Percentiles rank a stretch among this genome's conserved stretches.
phyloP scores from a whole-genome alignment of 2,797 vertebrate species.

The Ctenosaura bakeri region DNA sequence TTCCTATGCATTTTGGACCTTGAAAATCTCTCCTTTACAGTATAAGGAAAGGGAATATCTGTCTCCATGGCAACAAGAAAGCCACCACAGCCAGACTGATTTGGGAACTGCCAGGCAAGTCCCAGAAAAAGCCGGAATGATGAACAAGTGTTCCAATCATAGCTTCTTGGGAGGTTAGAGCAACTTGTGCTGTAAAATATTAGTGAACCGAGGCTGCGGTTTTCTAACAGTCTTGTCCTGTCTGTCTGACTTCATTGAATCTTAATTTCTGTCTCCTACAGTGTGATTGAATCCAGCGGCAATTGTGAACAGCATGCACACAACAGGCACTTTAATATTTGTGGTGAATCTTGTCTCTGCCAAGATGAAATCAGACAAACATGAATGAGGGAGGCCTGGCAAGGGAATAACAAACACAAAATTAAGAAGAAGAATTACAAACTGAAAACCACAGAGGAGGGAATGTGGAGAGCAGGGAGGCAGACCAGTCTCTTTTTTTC shows the following conservation, averaged over 20 bases:
- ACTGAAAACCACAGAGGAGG: slow-evolving; percentile 22
- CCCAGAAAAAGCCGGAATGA: slow-evolving; percentile 2
- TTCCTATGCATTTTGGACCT: not conserved
- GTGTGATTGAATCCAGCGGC: slow-evolving; percentile 43
- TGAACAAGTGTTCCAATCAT: slow-evolving; percentile 47
- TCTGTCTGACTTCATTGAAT: slow-evolving; percentile 42
- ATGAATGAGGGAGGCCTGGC: slow-evolving; percentile 13
- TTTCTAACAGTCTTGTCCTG: slow-evolving; percentile 28
- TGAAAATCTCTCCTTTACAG: not conserved
- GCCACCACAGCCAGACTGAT: slow-evolving; percentile 2
- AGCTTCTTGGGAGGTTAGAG: slow-evolving; percentile 46
- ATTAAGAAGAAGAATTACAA: slow-evolving; percentile 34
- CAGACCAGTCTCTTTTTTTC: not conserved
- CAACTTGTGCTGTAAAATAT: slow-evolving; percentile 46
- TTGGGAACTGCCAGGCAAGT: not conserved
- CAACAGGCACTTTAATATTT: slow-evolving; percentile 41
- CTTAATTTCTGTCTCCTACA: slow-evolving; percentile 34
- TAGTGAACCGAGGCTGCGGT: slow-evolving; percentile 27
- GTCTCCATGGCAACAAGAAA: not conserved
- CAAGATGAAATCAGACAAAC: slow-evolving; percentile 48
- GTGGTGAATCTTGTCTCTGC: slow-evolving; percentile 6
- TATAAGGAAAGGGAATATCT: not conserved
- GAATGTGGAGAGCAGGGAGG: not conserved
- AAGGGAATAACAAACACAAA: slow-evolving; percentile 14
- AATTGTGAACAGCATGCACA: slow-evolving; percentile 31